A percentile compares a stretch with the other conserved stretches of the same genome.
These are phyloP conservation scores for Rotaria sp. DNA, from an alignment of 2,888 invertebrate genomes.

Conservation along the genomic window DNA sequence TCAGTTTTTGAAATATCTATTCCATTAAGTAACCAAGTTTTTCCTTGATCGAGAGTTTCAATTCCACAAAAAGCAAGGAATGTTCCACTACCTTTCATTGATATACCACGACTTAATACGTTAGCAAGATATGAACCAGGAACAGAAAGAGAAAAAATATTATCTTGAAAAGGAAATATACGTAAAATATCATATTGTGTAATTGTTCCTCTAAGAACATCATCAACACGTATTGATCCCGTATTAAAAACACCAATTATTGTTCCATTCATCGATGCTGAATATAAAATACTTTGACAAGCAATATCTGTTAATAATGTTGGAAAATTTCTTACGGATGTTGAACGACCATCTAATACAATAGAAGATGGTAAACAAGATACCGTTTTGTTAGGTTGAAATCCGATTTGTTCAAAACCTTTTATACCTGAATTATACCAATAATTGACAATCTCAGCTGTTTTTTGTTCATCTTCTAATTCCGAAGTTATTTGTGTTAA, in stretches of 20 bases:
- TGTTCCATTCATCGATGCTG: background rate
- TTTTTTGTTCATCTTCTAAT: background rate
- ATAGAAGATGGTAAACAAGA: background rate
- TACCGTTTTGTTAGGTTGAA: background rate
- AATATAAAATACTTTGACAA: background rate
- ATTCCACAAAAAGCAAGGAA: background rate
- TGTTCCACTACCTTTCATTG: background rate
- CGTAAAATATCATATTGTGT: constrained; percentile 17
- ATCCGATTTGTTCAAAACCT: background rate
- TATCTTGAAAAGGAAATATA: constrained; percentile 7
- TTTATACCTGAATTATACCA: constrained; percentile 2
- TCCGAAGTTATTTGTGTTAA: background rate
- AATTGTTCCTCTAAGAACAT: background rate
- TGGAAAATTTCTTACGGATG: background rate
- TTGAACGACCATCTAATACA: background rate
- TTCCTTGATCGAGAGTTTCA: background rate
- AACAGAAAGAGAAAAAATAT: background rate
- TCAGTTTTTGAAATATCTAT: background rate
- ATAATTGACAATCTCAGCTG: background rate
- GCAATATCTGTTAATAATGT: background rate
- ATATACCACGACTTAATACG: background rate
- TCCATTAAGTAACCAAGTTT: background rate
- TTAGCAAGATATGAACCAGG: background rate
- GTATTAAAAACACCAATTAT: background rate
- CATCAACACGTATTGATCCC: constrained; percentile 7